Percentiles rank a stretch among this genome's conserved stretches.
Evolutionary conservation across 2,113 vertebrate genomes (phyloP).

Genomic region (Pagrus major): DNA sequence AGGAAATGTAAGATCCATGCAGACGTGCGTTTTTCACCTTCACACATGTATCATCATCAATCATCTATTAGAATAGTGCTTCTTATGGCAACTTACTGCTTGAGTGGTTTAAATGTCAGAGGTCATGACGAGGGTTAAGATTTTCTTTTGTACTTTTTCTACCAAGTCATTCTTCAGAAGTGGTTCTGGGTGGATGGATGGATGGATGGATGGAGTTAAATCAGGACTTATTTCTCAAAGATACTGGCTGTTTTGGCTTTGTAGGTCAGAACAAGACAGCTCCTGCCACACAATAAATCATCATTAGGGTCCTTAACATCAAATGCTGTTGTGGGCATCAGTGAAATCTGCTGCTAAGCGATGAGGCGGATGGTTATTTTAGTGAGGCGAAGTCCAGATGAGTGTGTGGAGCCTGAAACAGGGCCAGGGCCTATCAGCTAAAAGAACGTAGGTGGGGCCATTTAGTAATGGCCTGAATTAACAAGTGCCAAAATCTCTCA

Average conservation of each 20-base stretch:
- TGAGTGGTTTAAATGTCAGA: conserved; percentile 6
- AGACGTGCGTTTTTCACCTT: background rate
- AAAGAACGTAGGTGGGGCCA: conserved; percentile 68
- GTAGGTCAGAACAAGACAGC: background rate
- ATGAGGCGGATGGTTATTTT: conserved; percentile 58
- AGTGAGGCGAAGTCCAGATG: conserved; percentile 60
- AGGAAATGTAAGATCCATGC: background rate
- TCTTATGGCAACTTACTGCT: background rate
- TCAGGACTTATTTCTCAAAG: background rate
- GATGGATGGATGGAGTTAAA: conserved; percentile 8
- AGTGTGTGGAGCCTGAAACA: conserved; percentile 68
- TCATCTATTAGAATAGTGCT: background rate
- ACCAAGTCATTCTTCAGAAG: background rate
- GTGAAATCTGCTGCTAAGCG: conserved; percentile 40
- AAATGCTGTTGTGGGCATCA: conserved; percentile 46
- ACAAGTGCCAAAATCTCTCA: conserved; percentile 77
- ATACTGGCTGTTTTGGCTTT: conserved; percentile 18
- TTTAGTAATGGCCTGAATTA: conserved; percentile 73
- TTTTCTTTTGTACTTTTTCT: background rate
- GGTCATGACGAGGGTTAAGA: background rate
- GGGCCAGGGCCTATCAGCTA: conserved; percentile 61
- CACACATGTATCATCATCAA: background rate
- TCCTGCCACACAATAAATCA: conserved; percentile 33
- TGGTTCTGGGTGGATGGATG: background rate
- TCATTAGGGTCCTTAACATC: conserved; percentile 45